A percentile compares a stretch with the other conserved stretches of the same genome.
phyloP scores from a whole-genome alignment of 64 coral and sea anemone species.

The Cladopsammia gracilis region DNA sequence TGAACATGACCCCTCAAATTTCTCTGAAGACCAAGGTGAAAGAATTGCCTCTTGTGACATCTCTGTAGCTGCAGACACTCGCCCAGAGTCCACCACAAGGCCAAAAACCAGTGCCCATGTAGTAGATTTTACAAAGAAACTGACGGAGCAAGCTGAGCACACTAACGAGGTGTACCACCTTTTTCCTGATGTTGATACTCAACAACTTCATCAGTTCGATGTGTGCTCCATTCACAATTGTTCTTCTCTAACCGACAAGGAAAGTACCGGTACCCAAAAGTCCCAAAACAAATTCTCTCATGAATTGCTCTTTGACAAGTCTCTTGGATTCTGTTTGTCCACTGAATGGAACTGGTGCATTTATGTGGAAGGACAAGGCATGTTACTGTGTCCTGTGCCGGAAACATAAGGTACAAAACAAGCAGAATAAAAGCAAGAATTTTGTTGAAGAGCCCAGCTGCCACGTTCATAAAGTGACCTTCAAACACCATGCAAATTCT shows the following conservation, averaged over 20 bases:
- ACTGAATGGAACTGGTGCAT: conserved; percentile 24
- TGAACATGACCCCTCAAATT: background rate
- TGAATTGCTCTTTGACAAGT: background rate
- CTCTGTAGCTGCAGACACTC: background rate
- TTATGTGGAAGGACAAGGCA: background rate
- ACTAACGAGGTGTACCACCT: background rate
- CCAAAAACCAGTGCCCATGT: background rate
- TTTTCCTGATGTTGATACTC: background rate
- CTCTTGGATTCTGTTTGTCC: background rate
- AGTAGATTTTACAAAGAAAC: background rate
- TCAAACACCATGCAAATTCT: background rate
- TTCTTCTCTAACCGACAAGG: background rate
- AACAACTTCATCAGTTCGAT: background rate
- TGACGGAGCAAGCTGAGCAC: background rate
- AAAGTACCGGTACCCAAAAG: too few relatives aligned
- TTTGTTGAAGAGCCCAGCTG: background rate
- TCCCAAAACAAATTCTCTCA: background rate
- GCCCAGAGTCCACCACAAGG: background rate
- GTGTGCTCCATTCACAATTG: conserved; percentile 12
- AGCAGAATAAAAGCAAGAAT: background rate
- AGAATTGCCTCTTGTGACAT: background rate
- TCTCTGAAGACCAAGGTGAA: background rate
- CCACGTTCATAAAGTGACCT: background rate
- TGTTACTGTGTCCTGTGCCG: background rate
- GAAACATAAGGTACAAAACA: background rate